phyloP scores from a whole-genome alignment of 2,113 vertebrate species.

The Alces alces region DNA sequence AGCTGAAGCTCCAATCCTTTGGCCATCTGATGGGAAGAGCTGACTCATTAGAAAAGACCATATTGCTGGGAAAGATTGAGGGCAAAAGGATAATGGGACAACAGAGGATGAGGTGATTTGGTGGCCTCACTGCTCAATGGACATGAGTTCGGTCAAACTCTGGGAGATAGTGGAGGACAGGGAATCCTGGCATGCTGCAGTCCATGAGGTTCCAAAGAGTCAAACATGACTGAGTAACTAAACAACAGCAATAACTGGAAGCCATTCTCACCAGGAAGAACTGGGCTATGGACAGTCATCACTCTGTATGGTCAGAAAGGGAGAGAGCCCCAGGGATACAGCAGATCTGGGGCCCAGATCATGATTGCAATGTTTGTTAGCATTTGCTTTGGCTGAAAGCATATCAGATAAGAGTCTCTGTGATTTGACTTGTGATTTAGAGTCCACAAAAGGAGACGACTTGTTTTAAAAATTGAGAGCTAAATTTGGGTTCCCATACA shows the following conservation, averaged over 20 bases:
- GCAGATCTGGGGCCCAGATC: neutral
- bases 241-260: neutral
- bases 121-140: neutral
- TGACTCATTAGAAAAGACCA: neutral
- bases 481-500: neutral
- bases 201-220: neutral
- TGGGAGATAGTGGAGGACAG: neutral
- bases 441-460: neutral
- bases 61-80: neutral
- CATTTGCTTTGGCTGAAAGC: neutral
- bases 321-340: accelerated
- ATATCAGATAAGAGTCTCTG: neutral
- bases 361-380: neutral
- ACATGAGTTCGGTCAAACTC: neutral
- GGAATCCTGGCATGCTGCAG: neutral
- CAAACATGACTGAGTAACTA: neutral
- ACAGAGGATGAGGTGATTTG: neutral
- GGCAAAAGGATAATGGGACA: neutral
- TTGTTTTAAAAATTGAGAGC: neutral
- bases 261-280: neutral
- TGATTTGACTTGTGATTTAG: neutral
- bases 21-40: neutral
- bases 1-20: neutral
- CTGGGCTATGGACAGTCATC: neutral
- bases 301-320: neutral